Percentiles rank a stretch among this genome's conserved stretches.
Evolutionary conservation across 2,888 invertebrate genomes (phyloP).

Genomic region (Cheilosia vernalis): DNA sequence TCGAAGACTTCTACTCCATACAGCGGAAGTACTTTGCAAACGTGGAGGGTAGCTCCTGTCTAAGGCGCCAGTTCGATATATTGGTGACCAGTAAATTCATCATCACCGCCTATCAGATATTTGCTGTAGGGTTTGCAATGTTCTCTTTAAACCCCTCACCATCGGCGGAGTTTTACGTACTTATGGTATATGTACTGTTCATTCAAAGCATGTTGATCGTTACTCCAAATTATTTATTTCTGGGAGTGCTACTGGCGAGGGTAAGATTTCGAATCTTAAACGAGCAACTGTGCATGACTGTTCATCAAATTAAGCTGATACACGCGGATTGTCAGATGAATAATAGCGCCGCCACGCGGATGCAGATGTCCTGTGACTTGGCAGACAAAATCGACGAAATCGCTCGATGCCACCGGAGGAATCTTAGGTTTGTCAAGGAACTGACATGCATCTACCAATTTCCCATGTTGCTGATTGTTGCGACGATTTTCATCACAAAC

Average conservation of each 20-base stretch:
- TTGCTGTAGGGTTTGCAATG: not conserved
- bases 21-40: not conserved
- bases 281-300: not conserved
- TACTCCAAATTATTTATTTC: conserved; percentile 17
- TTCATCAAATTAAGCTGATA: conserved; percentile 14
- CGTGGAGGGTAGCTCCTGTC: too few species aligned
- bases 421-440: not conserved
- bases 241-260: conserved; percentile 6
- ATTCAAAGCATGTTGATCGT: not conserved
- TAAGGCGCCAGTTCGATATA: not conserved
- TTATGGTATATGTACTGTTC: not conserved
- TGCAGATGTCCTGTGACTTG: conserved; percentile 35
- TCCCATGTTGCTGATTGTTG: conserved; percentile 3
- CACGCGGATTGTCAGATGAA: not conserved
- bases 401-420: not conserved
- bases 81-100: not conserved
- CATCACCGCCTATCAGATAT: conserved; percentile 7
- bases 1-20: not conserved
- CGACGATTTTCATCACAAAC: conserved; percentile 1
- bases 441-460: conserved; percentile 12
- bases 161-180: not conserved
- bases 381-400: conserved; percentile 37
- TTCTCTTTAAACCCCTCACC: conserved; percentile 12
- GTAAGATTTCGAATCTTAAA: conserved; percentile 15
- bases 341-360: not conserved